A percentile compares a stretch with the other conserved stretches of the same genome.
Conservation (phyloP, 2,113 vertebrate species). For the Agapornis roseicollis region DNA sequence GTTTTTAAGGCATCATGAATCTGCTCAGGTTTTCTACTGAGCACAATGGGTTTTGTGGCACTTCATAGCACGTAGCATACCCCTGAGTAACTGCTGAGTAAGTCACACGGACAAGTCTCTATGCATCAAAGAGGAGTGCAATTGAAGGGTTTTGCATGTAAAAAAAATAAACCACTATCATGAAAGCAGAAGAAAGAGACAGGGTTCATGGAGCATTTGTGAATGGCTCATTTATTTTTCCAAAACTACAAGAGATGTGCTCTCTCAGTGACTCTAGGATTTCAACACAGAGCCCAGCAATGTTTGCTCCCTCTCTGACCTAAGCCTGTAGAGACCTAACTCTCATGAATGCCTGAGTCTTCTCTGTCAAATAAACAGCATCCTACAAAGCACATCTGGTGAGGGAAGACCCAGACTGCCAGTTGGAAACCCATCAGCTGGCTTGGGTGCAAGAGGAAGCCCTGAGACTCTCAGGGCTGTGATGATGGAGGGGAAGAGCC, state of each 20-base stretch:
- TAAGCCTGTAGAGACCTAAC: not conserved
- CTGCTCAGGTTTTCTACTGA: not conserved
- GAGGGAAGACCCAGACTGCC: not conserved
- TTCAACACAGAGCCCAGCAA: not conserved
- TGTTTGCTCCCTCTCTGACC: not conserved
- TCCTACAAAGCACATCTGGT: not conserved
- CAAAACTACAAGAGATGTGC: not conserved
- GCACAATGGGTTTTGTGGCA: not conserved
- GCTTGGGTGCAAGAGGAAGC: not conserved
- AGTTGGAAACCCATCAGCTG: slow-evolving; percentile 1
- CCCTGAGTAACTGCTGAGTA: not conserved
- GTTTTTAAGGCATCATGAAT: not conserved
- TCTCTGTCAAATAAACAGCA: not conserved
- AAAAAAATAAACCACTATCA: not conserved
- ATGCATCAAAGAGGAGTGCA: not conserved
- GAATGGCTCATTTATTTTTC: slow-evolving; percentile 16
- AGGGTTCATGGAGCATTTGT: not conserved
- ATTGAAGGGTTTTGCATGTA: not conserved
- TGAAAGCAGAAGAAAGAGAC: not conserved
- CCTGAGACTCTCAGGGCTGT: not conserved
- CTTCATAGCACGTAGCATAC: not conserved
- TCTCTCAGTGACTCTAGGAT: not conserved
- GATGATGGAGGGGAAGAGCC: not conserved
- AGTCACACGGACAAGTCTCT: accelerated
- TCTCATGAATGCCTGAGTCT: not conserved